Evolutionary conservation across 2,113 vertebrate species (phyloP), one percentile per base, ranked within the genome.

Genomic region (Seriola rivoliana): DNA sequence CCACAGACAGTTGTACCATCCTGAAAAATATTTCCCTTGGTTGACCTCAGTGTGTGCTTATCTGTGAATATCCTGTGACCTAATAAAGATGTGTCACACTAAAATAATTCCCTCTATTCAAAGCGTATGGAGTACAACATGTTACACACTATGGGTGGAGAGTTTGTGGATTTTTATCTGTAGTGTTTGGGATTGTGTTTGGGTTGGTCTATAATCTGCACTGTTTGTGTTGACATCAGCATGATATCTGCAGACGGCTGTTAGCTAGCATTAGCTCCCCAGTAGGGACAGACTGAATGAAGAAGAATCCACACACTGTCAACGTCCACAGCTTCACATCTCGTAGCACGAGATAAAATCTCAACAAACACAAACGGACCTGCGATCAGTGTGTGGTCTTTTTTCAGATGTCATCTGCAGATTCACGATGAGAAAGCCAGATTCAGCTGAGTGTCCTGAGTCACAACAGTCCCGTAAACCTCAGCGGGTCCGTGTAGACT

Each of bases 11-110:
- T 84, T 81, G 77, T 75, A 58, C 60, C 48, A 64, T 69, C 42
- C 44, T 65, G 72, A 85, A 81, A 87, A 90, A 89, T 75, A 81
- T 82, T 65, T 81, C 85, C 85, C 79, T 74, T 67, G 74, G 25
- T 79, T 87, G 72, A 91, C 80, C 85, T 78, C 63, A 16, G 36
- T 25, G 14, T 14, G 1, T 62, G 68, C 63, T 85, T 70, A 44
- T 72, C 67, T 81, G 44, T 54, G 81, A 87, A 84, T 85, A 72
- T 78, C 69, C 77, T 72, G 23, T 50, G 58, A 32, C 77, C 66
- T 62, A n/a, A 67, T 62, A 65, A 60, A 62, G 14, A 77, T 29
- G 8, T 65, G 72, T 58, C 59, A 42, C 71, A 29, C 40, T 36
- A 21, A 71, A 78, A 80, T 50, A 32, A 40, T 36, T 71, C 75